phyloP scores from a whole-genome alignment of 37 sponge, comb jelly and placozoan species.

The Crambe crambe region DNA sequence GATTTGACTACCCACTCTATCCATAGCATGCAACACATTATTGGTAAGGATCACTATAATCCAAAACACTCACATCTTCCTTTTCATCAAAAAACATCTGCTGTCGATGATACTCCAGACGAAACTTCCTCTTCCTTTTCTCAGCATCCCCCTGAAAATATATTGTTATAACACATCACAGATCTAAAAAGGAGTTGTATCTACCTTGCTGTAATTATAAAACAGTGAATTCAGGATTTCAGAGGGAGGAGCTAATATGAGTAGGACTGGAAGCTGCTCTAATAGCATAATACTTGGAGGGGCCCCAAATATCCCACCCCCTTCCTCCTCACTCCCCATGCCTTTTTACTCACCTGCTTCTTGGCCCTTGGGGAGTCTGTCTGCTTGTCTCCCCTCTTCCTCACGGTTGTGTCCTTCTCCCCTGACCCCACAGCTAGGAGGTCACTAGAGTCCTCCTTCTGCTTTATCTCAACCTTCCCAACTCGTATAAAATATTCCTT shows the following conservation, averaged over 20 bases:
- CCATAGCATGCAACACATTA: too few relatives aligned
- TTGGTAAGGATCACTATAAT: too few relatives aligned
- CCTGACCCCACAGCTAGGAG: neutral
- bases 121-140: constrained; percentile 56
- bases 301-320: neutral
- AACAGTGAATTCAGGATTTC: too few relatives aligned
- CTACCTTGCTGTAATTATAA: neutral
- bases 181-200: neutral
- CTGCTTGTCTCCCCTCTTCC: constrained; percentile 17
- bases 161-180: too few relatives aligned
- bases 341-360: constrained; percentile 38
- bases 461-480: constrained; percentile 50
- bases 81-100: constrained; percentile 49
- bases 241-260: too few relatives aligned
- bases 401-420: neutral
- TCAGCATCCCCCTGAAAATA: constrained; percentile 7
- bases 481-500: constrained; percentile 46
- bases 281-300: too few relatives aligned
- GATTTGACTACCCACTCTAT: too few relatives aligned
- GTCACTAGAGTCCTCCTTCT: constrained; percentile 2
- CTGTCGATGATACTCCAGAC: constrained; percentile 44
- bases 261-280: too few relatives aligned
- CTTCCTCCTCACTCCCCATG: neutral
- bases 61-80: constrained; percentile 57
- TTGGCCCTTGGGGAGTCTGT: constrained; percentile 34